phyloP scores from a whole-genome alignment of 1,140 invertebrate species.

The Caenorhabditis briggsae region DNA sequence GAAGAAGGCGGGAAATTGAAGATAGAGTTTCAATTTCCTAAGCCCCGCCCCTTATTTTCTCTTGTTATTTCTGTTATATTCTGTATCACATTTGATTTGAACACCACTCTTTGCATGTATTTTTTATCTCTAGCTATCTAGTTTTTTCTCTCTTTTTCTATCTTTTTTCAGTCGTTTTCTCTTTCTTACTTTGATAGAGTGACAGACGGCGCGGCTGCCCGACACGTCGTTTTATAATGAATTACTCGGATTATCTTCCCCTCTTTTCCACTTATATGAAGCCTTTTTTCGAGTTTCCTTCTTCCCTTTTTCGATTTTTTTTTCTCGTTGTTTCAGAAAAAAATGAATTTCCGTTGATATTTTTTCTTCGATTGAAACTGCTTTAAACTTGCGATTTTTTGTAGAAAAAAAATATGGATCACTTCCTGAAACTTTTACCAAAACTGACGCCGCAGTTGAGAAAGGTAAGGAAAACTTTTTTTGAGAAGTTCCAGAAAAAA shows the following conservation, averaged over 20 bases:
- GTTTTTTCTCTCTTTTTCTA: background rate
- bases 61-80: too few species aligned
- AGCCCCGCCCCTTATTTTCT: too few species aligned
- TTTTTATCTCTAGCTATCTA: background rate
- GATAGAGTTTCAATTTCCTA: too few species aligned
- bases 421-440: constrained; percentile 18
- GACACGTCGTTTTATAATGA: constrained; percentile 1
- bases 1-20: too few species aligned
- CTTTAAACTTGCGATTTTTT: background rate
- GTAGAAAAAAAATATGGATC: constrained; percentile 8
- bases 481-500: too few species aligned
- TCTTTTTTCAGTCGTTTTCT: background rate
- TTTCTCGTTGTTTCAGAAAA: background rate
- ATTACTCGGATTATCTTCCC: constrained; percentile 21
- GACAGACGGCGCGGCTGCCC: background rate
- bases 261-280: background rate
- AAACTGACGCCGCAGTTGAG: constrained; percentile 22
- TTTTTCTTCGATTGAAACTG: constrained; percentile 24
- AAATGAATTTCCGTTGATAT: background rate
- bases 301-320: background rate
- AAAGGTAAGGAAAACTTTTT: background rate
- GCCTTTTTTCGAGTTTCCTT: background rate
- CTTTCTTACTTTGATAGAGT: background rate
- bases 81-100: too few species aligned
- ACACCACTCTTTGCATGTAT: background rate